These are phyloP conservation scores for Tragopan temminckii DNA, from an alignment of 2,797 vertebrate species.

Conservation along the genomic window DNA sequence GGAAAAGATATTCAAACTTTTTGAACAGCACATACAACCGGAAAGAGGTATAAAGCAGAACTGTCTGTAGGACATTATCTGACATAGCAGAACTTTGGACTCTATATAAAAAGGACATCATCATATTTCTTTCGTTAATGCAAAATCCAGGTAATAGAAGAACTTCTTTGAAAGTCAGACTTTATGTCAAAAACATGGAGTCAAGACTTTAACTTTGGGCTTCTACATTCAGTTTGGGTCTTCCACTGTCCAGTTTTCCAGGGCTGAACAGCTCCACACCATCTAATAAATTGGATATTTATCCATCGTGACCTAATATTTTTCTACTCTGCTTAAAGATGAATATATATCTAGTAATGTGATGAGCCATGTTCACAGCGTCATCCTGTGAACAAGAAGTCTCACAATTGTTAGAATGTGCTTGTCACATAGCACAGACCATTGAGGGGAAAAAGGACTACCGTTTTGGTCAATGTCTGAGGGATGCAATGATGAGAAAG, in stretches of 20 bases:
- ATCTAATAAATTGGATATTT: not conserved
- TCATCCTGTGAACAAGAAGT: not conserved
- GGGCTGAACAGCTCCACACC: not conserved
- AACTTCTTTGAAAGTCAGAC: not conserved
- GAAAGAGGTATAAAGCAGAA: conserved; percentile 74
- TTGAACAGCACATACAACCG: conserved; percentile 80
- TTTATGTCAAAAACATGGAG: not conserved
- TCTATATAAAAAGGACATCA: not conserved
- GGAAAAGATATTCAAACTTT: conserved; percentile 77
- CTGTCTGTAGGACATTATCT: not conserved
- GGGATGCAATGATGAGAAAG: not conserved
- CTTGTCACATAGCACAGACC: not conserved
- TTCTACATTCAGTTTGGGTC: not conserved
- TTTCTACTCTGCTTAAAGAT: not conserved
- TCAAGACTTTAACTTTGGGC: not conserved
- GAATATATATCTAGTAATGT: not conserved
- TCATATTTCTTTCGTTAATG: not conserved
- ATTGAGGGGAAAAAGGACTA: not conserved
- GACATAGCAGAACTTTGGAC: not conserved
- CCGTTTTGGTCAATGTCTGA: not conserved
- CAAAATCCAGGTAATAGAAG: not conserved
- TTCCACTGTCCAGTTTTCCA: not conserved
- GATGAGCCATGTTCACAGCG: not conserved
- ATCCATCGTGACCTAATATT: not conserved
- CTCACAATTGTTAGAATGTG: not conserved